These are phyloP conservation scores for Mythimna pallens DNA, from an alignment of 2,888 invertebrate genomes.

Conservation along the genomic window DNA sequence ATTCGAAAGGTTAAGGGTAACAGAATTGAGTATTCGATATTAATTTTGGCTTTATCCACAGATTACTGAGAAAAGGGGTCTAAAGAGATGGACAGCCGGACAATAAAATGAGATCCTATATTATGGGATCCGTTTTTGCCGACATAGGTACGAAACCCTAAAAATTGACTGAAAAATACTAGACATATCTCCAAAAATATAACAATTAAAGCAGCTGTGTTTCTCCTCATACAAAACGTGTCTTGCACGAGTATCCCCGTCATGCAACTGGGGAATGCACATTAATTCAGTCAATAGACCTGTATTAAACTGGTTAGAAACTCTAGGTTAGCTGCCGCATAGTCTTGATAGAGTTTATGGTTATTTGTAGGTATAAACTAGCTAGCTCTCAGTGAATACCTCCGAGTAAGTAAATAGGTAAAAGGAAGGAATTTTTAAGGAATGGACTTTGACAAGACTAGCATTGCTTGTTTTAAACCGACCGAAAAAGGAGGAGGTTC, in stretches of 20 bases:
- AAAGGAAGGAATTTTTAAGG: background rate
- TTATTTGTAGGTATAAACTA: constrained; percentile 5
- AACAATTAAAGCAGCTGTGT: background rate
- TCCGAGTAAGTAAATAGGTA: background rate
- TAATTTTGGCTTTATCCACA: too few species aligned
- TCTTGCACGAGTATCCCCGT: background rate
- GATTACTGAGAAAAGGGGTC: too few species aligned
- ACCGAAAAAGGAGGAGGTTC: too few species aligned
- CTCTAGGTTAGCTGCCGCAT: constrained; percentile 23
- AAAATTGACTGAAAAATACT: background rate
- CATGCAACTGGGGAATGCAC: constrained; percentile 21
- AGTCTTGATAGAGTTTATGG: constrained; percentile 12
- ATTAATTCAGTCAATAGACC: constrained; percentile 38
- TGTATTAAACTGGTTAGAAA: constrained; percentile 58
- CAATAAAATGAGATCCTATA: too few species aligned
- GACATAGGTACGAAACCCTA: too few species aligned
- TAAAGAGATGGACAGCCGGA: too few species aligned
- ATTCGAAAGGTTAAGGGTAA: too few species aligned
- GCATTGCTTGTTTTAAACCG: too few species aligned
- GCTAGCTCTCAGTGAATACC: background rate
- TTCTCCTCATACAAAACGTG: constrained; percentile 18
- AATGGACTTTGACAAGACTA: too few species aligned
- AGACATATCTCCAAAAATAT: background rate
- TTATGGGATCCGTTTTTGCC: too few species aligned
- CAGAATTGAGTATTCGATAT: too few species aligned